phyloP scores from a whole-genome alignment of 2,888 invertebrate species.

The Nemoura dubitans region DNA sequence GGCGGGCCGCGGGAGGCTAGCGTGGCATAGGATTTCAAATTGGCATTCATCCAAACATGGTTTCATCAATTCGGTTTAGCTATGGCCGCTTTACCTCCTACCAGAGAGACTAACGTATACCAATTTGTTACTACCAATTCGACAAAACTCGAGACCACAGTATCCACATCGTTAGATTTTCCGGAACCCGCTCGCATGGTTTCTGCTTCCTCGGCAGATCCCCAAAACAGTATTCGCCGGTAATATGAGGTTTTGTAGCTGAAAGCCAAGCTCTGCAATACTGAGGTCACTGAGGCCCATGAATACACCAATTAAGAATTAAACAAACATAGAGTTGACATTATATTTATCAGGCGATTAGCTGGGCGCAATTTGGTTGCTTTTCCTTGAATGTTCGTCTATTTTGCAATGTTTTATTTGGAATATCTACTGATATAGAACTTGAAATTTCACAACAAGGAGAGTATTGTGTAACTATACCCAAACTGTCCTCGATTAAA shows the following conservation, averaged over 20 bases:
- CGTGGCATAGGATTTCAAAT: constrained; percentile 12
- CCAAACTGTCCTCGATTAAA: too few relatives aligned
- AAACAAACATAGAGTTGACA: background rate
- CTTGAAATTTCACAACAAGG: too few relatives aligned
- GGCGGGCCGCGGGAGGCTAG: background rate
- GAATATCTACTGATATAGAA: too few relatives aligned
- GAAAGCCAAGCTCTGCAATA: background rate
- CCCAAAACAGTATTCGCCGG: background rate
- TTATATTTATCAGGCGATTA: background rate
- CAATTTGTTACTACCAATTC: constrained; percentile 31
- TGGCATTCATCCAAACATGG: constrained; percentile 21
- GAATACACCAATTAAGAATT: background rate
- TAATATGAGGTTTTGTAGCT: background rate
- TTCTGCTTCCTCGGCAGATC: background rate
- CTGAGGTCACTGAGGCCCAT: background rate
- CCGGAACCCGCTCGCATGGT: background rate
- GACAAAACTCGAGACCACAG: background rate
- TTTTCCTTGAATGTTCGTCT: background rate
- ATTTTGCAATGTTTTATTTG: too few relatives aligned
- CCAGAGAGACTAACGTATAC: background rate
- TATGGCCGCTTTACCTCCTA: background rate
- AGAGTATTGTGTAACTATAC: too few relatives aligned
- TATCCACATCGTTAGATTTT: background rate
- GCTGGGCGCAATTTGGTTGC: background rate
- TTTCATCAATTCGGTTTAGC: constrained; percentile 28